phyloP scores from a whole-genome alignment of 2,797 vertebrate species.

The Peromyscus attwateri region DNA sequence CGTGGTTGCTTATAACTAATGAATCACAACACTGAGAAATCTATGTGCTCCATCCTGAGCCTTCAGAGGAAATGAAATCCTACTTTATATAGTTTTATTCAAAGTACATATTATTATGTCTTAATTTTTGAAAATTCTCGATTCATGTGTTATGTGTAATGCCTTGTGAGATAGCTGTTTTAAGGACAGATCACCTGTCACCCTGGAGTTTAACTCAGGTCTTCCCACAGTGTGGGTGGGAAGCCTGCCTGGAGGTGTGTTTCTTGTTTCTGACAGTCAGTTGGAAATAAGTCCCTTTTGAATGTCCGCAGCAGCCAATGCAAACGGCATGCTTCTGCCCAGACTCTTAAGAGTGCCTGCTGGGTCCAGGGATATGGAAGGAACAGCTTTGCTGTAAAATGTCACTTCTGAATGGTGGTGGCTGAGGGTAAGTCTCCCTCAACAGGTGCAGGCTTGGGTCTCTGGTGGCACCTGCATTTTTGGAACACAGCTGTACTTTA shows the following conservation, averaged over 20 bases:
- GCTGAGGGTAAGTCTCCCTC: neutral
- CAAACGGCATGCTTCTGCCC: neutral
- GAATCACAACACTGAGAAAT: conserved; percentile 12
- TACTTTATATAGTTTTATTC: conserved; percentile 31
- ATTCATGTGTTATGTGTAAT: neutral
- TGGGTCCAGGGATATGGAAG: neutral
- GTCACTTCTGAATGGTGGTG: neutral
- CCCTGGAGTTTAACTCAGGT: neutral
- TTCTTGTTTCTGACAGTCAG: neutral
- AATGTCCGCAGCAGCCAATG: neutral
- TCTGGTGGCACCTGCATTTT: conserved; percentile 32
- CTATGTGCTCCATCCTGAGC: conserved; percentile 27
- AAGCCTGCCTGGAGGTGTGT: neutral
- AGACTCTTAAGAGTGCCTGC: neutral
- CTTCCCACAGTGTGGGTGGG: neutral
- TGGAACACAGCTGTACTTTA: conserved; percentile 53
- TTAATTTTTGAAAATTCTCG: conserved; percentile 54
- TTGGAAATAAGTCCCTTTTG: neutral
- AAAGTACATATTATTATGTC: conserved; percentile 26
- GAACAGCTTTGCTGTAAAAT: neutral
- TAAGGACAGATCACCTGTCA: neutral
- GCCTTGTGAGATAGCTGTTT: neutral
- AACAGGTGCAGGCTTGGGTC: conserved; percentile 46
- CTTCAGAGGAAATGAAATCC: conserved; percentile 43
- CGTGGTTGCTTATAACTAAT: conserved; percentile 41